A percentile compares a stretch with the other conserved stretches of the same genome.
Evolutionary conservation across 2,113 vertebrate species (phyloP).

Genomic region (Myrmecobius fasciatus): DNA sequence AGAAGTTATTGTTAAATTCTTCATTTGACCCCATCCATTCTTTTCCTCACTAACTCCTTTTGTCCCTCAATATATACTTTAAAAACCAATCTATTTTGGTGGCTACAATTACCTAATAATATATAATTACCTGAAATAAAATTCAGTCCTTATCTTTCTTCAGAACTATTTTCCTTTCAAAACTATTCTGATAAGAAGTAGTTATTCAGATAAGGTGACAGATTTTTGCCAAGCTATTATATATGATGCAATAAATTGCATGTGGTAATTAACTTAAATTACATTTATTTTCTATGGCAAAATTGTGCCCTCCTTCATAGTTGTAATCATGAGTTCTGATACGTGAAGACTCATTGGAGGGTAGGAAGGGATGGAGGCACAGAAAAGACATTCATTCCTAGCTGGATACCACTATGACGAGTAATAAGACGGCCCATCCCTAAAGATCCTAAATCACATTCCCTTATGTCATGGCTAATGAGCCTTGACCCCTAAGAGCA

Average conservation of each 20-base stretch:
- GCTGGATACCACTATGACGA: background rate
- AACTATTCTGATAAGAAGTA: constrained; percentile 1
- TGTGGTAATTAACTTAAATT: background rate
- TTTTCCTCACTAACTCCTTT: constrained; percentile 13
- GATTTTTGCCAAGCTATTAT: background rate
- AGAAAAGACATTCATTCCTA: background rate
- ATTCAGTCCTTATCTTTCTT: constrained; percentile 2
- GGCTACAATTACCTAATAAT: constrained; percentile 1
- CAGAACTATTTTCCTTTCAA: background rate
- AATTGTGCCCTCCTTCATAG: background rate
- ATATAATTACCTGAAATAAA: background rate
- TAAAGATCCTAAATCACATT: background rate
- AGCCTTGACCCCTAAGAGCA: background rate
- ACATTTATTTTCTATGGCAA: background rate
- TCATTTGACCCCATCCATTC: background rate
- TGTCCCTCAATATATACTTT: constrained; percentile 32
- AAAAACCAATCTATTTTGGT: background rate
- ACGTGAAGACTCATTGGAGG: background rate
- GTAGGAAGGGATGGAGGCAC: background rate
- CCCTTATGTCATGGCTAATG: background rate
- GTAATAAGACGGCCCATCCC: background rate
- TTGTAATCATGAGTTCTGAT: background rate
- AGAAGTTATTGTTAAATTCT: constrained; percentile 15
- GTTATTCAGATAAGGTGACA: background rate
- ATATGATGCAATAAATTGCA: background rate